Evolutionary conservation across 2,888 invertebrate species (phyloP).

Genomic region (Cheilosia scutellata): DNA sequence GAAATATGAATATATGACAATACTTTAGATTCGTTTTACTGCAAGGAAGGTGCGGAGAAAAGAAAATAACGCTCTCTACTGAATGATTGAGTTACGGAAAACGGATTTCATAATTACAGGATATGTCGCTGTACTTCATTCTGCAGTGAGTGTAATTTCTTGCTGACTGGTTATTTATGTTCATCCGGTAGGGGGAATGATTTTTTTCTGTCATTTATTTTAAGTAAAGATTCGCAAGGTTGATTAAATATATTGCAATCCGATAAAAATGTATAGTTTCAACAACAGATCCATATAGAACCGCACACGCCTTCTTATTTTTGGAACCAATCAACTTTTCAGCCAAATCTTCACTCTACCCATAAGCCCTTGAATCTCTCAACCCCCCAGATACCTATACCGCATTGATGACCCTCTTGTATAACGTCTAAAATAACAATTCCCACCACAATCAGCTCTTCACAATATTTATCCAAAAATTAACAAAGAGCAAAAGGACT

Average conservation of each 20-base stretch:
- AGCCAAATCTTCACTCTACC: background rate
- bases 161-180: background rate
- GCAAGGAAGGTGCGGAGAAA: constrained; percentile 21
- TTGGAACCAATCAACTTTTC: no score
- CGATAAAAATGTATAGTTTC: no score
- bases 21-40: constrained; percentile 26
- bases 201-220: background rate
- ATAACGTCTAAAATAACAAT: constrained; percentile 4
- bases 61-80: background rate
- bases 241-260: no score
- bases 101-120: constrained; percentile 58
- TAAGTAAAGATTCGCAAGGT: no score
- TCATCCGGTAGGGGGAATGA: background rate
- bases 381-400: background rate
- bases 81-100: constrained; percentile 50
- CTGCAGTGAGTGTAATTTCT: background rate
- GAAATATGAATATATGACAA: constrained; percentile 36
- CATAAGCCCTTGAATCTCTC: background rate
- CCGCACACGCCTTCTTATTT: no score
- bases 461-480: constrained; percentile 47
- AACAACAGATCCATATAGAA: no score
- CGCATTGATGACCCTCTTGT: background rate
- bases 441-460: constrained; percentile 7
- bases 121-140: constrained; percentile 2
- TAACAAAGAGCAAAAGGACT: constrained; percentile 27